Evolutionary conservation across 2,888 invertebrate genomes (phyloP).

Genomic region (Sarcophaga subvicina): DNA sequence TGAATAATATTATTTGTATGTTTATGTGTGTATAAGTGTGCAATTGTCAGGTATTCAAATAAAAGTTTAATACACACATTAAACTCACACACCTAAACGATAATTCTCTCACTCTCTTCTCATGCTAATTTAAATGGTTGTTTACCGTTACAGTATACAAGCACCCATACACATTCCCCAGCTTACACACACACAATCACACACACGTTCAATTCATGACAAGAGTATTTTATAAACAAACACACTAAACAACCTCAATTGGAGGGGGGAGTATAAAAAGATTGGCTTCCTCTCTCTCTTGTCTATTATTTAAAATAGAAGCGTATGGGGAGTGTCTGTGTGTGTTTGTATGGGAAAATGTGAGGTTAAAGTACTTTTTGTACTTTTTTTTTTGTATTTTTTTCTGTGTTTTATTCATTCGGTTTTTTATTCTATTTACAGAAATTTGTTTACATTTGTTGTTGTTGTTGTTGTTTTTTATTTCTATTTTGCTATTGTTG

Average conservation of each 20-base stretch:
- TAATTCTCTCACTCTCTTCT: neutral
- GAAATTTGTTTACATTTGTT: constrained; percentile 41
- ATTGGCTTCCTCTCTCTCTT: neutral
- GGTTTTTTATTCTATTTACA: constrained; percentile 20
- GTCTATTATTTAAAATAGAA: neutral
- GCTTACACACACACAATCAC: neutral
- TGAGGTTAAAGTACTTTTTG: constrained; percentile 63
- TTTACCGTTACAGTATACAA: neutral
- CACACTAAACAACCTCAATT: neutral
- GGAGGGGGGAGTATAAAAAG: neutral
- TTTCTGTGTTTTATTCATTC: neutral
- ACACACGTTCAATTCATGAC: neutral
- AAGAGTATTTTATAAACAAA: neutral
- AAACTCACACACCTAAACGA: constrained; percentile 15
- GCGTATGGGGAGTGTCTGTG: neutral
- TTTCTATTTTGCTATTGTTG: neutral
- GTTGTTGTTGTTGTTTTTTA: neutral
- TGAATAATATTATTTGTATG: neutral
- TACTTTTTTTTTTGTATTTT: neutral
- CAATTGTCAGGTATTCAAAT: constrained; percentile 52
- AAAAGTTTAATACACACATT: constrained; percentile 70
- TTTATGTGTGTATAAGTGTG: constrained; percentile 33
- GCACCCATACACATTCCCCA: neutral
- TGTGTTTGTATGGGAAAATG: constrained; percentile 8
- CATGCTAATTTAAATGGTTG: neutral